These are phyloP conservation scores for Dexiosoma caninum DNA, from an alignment of 2,888 invertebrate species.

Conservation along the genomic window DNA sequence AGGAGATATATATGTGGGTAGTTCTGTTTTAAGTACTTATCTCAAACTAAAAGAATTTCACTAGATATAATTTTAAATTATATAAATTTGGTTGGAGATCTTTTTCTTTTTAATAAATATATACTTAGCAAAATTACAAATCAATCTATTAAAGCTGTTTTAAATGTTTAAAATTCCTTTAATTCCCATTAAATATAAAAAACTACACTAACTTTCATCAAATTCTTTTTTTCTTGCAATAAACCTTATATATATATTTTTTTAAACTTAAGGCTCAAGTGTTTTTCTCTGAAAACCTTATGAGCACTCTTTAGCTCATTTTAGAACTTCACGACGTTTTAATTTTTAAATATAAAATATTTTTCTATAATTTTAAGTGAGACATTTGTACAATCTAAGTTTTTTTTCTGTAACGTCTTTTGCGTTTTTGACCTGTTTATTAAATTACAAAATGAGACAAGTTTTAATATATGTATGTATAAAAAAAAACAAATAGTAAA, in stretches of 20 bases:
- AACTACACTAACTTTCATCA: not conserved
- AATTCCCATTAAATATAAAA: not conserved
- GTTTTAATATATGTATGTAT: not conserved
- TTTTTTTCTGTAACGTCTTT: not conserved
- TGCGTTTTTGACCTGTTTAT: not conserved
- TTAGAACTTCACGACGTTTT: not conserved
- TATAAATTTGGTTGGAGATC: too few relatives aligned
- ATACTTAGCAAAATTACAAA: not conserved
- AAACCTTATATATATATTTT: not conserved
- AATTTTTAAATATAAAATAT: not conserved
- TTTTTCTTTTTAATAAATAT: too few relatives aligned
- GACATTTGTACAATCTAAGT: conserved; percentile 52
- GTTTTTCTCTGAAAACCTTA: not conserved
- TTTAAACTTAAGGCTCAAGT: conserved; percentile 46
- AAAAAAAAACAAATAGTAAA: not conserved
- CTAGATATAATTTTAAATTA: too few relatives aligned
- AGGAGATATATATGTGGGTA: too few relatives aligned
- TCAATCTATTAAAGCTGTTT: not conserved
- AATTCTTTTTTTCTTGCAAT: not conserved
- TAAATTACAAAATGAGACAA: not conserved
- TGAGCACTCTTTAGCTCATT: not conserved
- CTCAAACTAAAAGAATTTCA: too few relatives aligned
- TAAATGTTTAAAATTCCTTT: not conserved
- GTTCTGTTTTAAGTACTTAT: too few relatives aligned
- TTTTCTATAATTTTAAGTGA: conserved; percentile 40